Conservation (phyloP, 2,797 vertebrate genomes). For the Neoniphon sammara region DNA sequence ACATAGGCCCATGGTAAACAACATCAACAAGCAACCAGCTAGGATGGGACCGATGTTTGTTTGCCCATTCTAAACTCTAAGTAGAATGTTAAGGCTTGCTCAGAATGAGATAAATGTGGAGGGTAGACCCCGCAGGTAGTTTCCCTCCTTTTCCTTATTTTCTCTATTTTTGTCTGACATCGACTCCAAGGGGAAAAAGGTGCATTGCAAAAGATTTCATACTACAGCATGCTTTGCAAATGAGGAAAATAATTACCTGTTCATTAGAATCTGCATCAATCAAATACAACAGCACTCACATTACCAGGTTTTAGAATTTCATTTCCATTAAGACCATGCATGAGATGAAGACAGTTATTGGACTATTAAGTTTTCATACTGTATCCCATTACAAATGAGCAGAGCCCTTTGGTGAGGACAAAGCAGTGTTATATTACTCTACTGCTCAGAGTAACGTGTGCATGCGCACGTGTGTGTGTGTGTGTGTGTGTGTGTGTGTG, state of each 20-base stretch:
- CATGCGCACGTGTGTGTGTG: no score
- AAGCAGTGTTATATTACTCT: neutral
- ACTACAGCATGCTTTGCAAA: neutral
- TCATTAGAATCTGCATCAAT: neutral
- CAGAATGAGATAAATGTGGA: neutral
- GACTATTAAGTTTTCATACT: no score
- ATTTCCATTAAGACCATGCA: no score
- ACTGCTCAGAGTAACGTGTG: neutral
- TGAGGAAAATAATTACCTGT: neutral
- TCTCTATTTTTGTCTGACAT: neutral
- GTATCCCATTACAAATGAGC: neutral
- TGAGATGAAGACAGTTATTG: no score
- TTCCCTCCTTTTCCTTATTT: neutral
- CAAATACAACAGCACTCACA: neutral
- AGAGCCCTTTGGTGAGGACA: neutral
- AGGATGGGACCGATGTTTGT: conserved; percentile 2
- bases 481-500: no score
- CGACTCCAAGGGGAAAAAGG: neutral
- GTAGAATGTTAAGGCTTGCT: neutral
- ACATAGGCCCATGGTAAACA: conserved; percentile 69
- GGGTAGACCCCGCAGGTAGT: neutral
- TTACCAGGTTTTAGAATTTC: neutral
- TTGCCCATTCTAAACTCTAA: neutral
- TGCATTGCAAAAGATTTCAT: neutral
- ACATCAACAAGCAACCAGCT: conserved; percentile 37